Evolutionary conservation across 2,113 vertebrate species (phyloP).

Genomic region (Aleadryas rufinucha): DNA sequence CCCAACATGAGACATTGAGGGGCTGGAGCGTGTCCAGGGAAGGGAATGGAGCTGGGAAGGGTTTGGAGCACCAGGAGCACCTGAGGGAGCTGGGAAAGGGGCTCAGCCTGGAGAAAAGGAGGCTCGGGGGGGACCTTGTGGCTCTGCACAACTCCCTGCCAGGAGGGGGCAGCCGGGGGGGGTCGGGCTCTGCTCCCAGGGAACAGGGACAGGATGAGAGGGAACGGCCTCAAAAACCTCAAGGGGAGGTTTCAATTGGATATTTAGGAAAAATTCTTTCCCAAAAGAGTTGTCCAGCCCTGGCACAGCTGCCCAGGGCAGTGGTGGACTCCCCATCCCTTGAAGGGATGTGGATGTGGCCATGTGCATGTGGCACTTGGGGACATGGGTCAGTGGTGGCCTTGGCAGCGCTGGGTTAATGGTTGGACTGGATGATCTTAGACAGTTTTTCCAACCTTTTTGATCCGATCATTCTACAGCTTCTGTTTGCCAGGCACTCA

Average conservation of each 20-base stretch:
- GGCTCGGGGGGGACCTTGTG: not conserved
- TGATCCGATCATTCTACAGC: fast-evolving
- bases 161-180: not conserved
- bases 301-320: not conserved
- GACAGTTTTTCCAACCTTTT: not conserved
- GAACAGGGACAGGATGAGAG: not conserved
- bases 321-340: fast-evolving
- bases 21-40: not conserved
- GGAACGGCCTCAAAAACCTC: fast-evolving
- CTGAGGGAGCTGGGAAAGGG: not conserved
- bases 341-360: too few species aligned
- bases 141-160: not conserved
- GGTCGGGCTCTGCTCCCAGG: not conserved
- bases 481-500: not conserved
- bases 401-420: not conserved
- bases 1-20: fast-evolving
- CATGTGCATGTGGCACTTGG: not conserved
- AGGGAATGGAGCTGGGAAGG: not conserved
- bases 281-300: fast-evolving
- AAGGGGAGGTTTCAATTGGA: fast-evolving
- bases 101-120: not conserved
- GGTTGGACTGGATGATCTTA: not conserved
- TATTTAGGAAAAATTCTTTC: fast-evolving
- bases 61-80: fast-evolving
- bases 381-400: not conserved